Conservation (phyloP, 2,797 vertebrate species). For the Phaenicophaeus curvirostris region DNA sequence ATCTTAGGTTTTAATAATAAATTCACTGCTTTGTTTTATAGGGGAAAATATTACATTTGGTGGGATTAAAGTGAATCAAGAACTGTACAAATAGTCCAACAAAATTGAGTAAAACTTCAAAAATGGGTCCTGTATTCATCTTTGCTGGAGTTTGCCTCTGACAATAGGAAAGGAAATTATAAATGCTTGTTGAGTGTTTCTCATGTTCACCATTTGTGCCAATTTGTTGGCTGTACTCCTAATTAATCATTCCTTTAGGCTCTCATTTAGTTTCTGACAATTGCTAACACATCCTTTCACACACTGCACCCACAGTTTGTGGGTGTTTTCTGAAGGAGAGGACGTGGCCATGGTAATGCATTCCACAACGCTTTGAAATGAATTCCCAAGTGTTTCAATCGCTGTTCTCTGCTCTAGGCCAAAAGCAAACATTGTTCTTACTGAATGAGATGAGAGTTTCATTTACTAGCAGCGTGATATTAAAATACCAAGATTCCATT, state of each 20-base stretch:
- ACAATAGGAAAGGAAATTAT: background rate
- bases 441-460: constrained; percentile 13
- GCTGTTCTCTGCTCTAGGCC: background rate
- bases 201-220: constrained; percentile 19
- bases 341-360: background rate
- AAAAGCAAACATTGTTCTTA: constrained; percentile 42
- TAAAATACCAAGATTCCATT: constrained; percentile 27
- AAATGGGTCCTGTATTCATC: background rate
- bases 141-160: background rate
- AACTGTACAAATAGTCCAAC: background rate
- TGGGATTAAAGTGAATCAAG: background rate
- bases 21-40: background rate
- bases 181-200: constrained; percentile 5
- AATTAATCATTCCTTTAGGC: constrained; percentile 62
- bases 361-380: constrained; percentile 41
- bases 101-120: background rate
- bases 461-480: background rate
- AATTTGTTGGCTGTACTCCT: constrained; percentile 30
- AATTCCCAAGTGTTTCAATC: constrained; percentile 45
- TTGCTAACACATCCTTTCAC: background rate
- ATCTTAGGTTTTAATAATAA: background rate
- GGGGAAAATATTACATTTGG: background rate
- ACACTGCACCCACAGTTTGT: background rate
- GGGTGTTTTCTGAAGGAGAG: background rate
- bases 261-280: constrained; percentile 5